These are phyloP conservation scores for Phthorimaea operculella DNA, from an alignment of 1,140 invertebrate species.

Conservation along the genomic window DNA sequence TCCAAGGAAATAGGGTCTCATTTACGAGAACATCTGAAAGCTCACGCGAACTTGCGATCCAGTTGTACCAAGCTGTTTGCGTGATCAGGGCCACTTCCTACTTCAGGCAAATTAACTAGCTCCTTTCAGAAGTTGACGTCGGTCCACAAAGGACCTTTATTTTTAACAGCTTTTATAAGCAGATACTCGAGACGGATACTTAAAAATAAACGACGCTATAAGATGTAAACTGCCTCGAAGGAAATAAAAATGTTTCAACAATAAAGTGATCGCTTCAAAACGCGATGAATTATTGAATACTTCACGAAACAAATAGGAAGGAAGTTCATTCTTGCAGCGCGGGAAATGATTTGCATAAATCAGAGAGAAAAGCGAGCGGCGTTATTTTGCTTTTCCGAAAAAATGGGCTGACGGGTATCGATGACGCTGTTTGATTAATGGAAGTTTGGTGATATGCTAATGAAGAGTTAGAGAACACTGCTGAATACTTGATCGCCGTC, in stretches of 20 bases:
- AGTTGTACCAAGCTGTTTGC: neutral
- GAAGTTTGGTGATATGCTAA: conserved; percentile 33
- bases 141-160: too few species aligned
- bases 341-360: neutral
- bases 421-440: conserved; percentile 34
- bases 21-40: neutral
- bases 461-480: conserved; percentile 33
- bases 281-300: neutral
- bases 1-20: neutral
- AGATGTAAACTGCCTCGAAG: too few species aligned
- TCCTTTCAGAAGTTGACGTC: neutral
- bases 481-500: conserved; percentile 27
- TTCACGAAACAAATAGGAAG: neutral
- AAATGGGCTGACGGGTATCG: conserved; percentile 21
- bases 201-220: too few species aligned
- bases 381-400: conserved; percentile 17
- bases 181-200: too few species aligned
- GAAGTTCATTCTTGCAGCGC: neutral
- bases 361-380: neutral
- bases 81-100: neutral
- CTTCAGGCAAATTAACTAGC: conserved; percentile 1
- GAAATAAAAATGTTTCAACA: neutral
- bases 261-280: neutral
- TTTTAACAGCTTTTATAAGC: too few species aligned
- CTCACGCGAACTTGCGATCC: conserved; percentile 1